Base-by-base conservation (phyloP, 2,797 vertebrate genomes). In the Pangasius larnaudii region DNA sequence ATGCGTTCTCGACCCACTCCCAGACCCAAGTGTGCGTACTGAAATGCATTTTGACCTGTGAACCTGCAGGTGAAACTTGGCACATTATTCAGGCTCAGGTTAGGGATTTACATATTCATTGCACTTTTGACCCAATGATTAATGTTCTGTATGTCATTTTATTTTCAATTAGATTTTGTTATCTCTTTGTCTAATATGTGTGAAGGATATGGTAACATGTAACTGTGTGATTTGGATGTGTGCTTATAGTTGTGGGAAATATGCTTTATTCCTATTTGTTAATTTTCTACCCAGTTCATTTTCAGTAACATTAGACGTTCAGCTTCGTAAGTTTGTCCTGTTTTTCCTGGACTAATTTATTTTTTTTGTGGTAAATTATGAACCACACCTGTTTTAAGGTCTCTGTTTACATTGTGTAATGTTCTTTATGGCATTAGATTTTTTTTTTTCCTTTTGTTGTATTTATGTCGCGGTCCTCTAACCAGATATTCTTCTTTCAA, bases 331-430 rank as follows among this genome's bases (percentile, higher is more conserved):
- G 33, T 65, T 79, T 80, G 36, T 84, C 86, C 30, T 19, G 51
- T 36, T 81, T 51, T 65, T 61, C 10, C 30, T 61, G 22, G 13
- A 46, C 71, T 86, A 51, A 83, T 71, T 11, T 85, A 86, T 84
- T 90, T 59, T 72, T 84, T 19, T 49, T 84, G 63, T 51, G 39
- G 80, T 84, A 27, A 81, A 74, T 72, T 84, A 65, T 78, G 22
- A 81, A 42, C 77, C 69, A 61, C 63, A 67, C n/a, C 18, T 24
- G 39, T 53, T 87, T 84, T 53, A 88, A 87, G 82, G 69, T 86
- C 51, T 77, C 46, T 79, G 86, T 91, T 91, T 89, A 91, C 91
- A 89, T 79, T 84, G 22, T 82, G 6, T 78, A 67, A 89, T 42
- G 72, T 81, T 85, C 56, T 85, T 84, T 90, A 86, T 18, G n/a